These are phyloP conservation scores for Leucoptera coffeella DNA, from an alignment of 2,888 invertebrate genomes.

Conservation along the genomic window DNA sequence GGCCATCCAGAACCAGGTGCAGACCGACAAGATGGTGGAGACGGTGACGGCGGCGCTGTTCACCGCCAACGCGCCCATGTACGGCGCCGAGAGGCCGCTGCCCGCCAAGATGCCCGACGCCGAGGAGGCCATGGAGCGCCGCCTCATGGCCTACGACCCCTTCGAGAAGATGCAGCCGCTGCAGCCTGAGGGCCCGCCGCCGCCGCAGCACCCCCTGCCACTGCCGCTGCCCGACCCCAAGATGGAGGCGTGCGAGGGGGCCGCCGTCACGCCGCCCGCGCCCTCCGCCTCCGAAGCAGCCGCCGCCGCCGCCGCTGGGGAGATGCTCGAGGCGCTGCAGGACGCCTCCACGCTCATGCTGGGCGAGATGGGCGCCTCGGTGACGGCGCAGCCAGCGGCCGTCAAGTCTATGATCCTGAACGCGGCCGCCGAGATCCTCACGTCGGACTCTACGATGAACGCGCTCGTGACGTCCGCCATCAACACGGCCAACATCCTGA, in stretches of 20 bases:
- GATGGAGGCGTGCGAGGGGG: too few relatives aligned
- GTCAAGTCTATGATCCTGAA: conserved; percentile 72
- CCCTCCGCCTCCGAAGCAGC: too few relatives aligned
- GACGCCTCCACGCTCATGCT: conserved; percentile 31
- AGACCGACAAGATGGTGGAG: conserved; percentile 49
- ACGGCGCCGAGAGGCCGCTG: conserved; percentile 10
- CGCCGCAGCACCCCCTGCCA: too few relatives aligned
- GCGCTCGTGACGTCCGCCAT: conserved; percentile 49
- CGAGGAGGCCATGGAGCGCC: conserved; percentile 27
- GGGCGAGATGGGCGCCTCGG: conserved; percentile 56
- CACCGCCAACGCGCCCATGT: conserved; percentile 26
- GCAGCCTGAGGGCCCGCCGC: conserved; percentile 29
- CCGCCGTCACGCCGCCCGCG: too few relatives aligned
- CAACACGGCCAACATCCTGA: conserved; percentile 41
- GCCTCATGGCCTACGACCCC: conserved; percentile 11
- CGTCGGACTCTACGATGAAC: conserved; percentile 56
- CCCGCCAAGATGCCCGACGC: conserved; percentile 16
- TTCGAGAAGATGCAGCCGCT: conserved; percentile 19
- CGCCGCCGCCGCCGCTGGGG: conserved; percentile 27
- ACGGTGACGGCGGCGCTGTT: conserved; percentile 45
- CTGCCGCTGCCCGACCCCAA: too few relatives aligned
- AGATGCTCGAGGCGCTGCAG: conserved; percentile 40
- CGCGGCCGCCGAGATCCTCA: conserved; percentile 65
- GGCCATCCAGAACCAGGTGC: conserved; percentile 41
- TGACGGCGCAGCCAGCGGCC: conserved; percentile 50